Evolutionary conservation across 2,888 invertebrate genomes (phyloP).

Genomic region (Mimumesa dahlbomi): DNA sequence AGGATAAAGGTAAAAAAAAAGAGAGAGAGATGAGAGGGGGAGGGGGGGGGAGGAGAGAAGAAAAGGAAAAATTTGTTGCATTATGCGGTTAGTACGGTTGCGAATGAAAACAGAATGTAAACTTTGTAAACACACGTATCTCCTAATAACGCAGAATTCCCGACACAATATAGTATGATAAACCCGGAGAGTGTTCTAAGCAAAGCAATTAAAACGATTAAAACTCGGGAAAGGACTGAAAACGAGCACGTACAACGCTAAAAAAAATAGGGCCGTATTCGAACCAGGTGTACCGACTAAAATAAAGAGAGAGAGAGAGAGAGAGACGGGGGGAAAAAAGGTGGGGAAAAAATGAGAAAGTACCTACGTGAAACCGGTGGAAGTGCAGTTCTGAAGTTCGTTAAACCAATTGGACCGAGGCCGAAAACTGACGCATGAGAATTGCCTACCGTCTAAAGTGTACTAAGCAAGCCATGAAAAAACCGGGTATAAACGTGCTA

Average conservation of each 20-base stretch:
- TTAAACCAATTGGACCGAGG: slow-evolving; percentile 41
- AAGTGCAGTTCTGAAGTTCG: slow-evolving; percentile 36
- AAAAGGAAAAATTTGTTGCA: too few relatives aligned
- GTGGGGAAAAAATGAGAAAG: neutral
- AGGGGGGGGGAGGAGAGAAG: neutral
- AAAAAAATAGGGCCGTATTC: slow-evolving; percentile 22
- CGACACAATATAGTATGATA: neutral
- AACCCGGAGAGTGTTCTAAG: slow-evolving; percentile 11
- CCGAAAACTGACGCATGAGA: slow-evolving; percentile 34
- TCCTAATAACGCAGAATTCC: slow-evolving; percentile 24
- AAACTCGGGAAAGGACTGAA: slow-evolving; percentile 23
- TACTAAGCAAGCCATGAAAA: slow-evolving; percentile 8
- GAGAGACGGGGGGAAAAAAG: slow-evolving; percentile 1
- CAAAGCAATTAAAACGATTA: slow-evolving; percentile 41
- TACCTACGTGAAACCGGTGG: neutral
- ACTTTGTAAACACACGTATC: neutral
- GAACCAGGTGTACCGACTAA: neutral
- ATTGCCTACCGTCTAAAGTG: slow-evolving; percentile 28
- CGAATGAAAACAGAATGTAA: slow-evolving; percentile 4
- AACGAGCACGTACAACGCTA: slow-evolving; percentile 19
- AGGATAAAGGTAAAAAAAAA: too few relatives aligned
- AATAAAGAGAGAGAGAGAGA: neutral
- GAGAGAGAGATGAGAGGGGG: neutral
- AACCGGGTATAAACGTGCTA: neutral
- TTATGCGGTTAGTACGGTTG: neutral